Evolutionary conservation across 2,113 vertebrate species (phyloP).

Genomic region (Phycodurus eques): DNA sequence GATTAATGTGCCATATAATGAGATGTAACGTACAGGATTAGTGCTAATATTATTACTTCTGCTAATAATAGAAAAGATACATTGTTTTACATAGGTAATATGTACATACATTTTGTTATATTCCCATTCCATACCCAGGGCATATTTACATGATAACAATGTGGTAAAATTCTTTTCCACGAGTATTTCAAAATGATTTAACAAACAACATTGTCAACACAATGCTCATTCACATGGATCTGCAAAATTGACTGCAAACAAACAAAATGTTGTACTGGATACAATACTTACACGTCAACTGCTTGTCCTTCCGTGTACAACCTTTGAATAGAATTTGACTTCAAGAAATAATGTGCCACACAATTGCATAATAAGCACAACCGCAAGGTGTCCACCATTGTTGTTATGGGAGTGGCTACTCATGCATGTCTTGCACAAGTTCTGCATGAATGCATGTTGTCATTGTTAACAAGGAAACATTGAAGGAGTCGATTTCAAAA

Average conservation of each 20-base stretch:
- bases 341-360: background rate
- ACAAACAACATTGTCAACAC: background rate
- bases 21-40: too few relatives aligned
- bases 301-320: background rate
- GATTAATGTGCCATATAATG: too few relatives aligned
- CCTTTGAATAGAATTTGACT: background rate
- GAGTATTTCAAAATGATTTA: background rate
- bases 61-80: too few relatives aligned
- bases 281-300: background rate
- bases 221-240: background rate
- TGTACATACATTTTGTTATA: background rate
- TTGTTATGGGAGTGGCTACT: background rate
- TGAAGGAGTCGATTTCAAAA: background rate
- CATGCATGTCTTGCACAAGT: background rate
- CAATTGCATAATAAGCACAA: background rate
- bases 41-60: too few relatives aligned
- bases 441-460: background rate
- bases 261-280: background rate
- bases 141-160: background rate
- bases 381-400: background rate
- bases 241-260: background rate
- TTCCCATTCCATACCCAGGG: background rate
- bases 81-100: too few relatives aligned
- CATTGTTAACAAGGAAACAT: background rate
- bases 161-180: background rate